Conservation (phyloP, 2,888 invertebrate genomes). For the Halocaridina rubra region DNA sequence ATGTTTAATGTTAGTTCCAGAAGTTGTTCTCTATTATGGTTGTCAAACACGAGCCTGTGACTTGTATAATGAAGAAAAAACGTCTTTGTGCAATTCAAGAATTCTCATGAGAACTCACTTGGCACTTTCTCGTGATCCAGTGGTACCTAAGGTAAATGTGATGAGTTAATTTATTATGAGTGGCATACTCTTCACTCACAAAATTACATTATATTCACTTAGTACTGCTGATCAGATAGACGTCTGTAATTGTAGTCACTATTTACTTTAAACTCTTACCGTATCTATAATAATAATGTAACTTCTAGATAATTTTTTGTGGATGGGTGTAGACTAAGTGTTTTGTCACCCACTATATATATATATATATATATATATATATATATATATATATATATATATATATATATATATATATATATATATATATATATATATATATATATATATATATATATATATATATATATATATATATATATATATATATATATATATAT, state of each 20-base stretch:
- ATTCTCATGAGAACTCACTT: slow-evolving; percentile 71
- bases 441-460: neutral
- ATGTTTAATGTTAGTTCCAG: too few relatives aligned
- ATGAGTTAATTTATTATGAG: too few relatives aligned
- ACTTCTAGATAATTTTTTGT: too few relatives aligned
- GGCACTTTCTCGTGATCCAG: slow-evolving; percentile 83
- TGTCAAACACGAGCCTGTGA: slow-evolving; percentile 84
- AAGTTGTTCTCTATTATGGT: slow-evolving; percentile 88
- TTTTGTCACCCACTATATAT: too few relatives aligned
- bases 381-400: neutral
- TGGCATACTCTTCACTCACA: too few relatives aligned
- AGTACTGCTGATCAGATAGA: too few relatives aligned
- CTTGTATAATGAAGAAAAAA: slow-evolving; percentile 84
- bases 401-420: neutral
- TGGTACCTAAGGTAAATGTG: slow-evolving; percentile 75
- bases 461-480: neutral
- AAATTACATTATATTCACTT: too few relatives aligned
- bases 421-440: neutral
- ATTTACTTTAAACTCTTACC: too few relatives aligned
- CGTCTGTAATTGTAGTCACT: too few relatives aligned
- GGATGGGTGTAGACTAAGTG: too few relatives aligned
- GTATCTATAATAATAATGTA: too few relatives aligned
- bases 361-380: neutral
- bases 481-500: neutral
- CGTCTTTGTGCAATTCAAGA: slow-evolving; percentile 75